Base-by-base conservation (phyloP, 1,140 invertebrate species). In the Aphelenchoides avenae region DNA sequence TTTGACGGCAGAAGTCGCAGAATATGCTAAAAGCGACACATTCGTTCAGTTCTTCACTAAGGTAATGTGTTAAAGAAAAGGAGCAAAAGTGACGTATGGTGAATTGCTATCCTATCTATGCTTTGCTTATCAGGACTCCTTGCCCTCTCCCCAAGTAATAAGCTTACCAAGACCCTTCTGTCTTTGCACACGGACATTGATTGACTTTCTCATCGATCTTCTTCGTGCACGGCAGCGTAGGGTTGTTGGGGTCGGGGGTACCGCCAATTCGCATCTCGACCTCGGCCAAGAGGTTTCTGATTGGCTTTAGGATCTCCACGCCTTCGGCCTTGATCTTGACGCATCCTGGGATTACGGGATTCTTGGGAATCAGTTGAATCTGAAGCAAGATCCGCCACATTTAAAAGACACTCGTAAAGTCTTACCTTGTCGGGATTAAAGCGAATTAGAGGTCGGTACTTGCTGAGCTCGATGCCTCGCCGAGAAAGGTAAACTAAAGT, bases 341-440 rank as follows among this genome's bases (percentile, higher is more conserved):
- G 41, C 73, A 75, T 47, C 73, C 73, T 3, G 73, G 73, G 50
- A 75, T 77, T 7, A 75, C 66, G 9, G 73, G 73, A 55, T 75
- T 75, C 41, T 75, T 75, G 1, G 73, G 73, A 31, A 76, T 66
- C 31, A 75, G 48, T 46, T 76, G 74, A 34, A 75, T 75, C 43
- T n/a, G n/a, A n/a, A n/a, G n/a, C n/a, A n/a, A n/a, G n/a, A n/a
- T n/a, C n/a, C n/a, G n/a, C n/a, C n/a, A n/a, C n/a, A n/a, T n/a
- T n/a, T n/a, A n/a, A n/a, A n/a, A n/a, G n/a, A n/a, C n/a, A n/a
- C n/a, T n/a, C n/a, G n/a, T n/a, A n/a, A n/a, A n/a, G n/a, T n/a
- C n/a, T n/a, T n/a, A n/a, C n/a, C n/a, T 77, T 75, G 24, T 75
- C 74, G 30, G 73, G 73, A 43, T 75, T 75, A 51, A 75, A 75